These are phyloP conservation scores for Papilio helenus DNA, from an alignment of 1,140 invertebrate genomes.

Conservation along the genomic window DNA sequence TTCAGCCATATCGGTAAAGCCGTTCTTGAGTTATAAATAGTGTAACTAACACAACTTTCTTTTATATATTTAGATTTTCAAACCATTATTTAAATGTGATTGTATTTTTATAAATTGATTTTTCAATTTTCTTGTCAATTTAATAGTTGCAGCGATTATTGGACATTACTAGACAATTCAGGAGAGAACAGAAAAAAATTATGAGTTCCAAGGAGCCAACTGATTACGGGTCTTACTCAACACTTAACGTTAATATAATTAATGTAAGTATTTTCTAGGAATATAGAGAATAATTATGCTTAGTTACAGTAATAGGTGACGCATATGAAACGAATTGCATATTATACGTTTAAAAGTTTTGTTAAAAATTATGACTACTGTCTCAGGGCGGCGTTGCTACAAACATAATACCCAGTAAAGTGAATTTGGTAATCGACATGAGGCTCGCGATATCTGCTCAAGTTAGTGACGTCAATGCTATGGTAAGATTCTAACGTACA, in stretches of 20 bases:
- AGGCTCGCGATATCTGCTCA: conserved; percentile 88
- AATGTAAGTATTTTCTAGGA: conserved; percentile 48
- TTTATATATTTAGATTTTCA: too few species aligned
- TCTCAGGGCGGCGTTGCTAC: conserved; percentile 91
- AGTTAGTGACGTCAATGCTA: conserved; percentile 87
- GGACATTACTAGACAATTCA: conserved; percentile 35
- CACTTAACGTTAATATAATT: conserved; percentile 62
- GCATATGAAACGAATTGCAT: not conserved
- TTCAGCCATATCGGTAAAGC: too few species aligned
- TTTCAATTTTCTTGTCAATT: not conserved
- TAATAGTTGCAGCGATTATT: conserved; percentile 38
- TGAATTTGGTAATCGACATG: conserved; percentile 91
- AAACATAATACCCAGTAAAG: conserved; percentile 93
- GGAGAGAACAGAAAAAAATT: conserved; percentile 45
- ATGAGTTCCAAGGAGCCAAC: conserved; percentile 25
- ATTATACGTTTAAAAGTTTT: too few species aligned
- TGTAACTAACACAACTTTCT: too few species aligned
- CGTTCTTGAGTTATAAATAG: too few species aligned
- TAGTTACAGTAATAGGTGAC: not conserved
- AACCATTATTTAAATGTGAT: too few species aligned
- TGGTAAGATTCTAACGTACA: conserved; percentile 75
- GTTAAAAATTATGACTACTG: too few species aligned
- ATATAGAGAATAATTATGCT: not conserved
- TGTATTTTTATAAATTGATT: not conserved
- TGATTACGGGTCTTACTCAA: conserved; percentile 52